Evolutionary conservation across 1,140 invertebrate genomes (phyloP).

Genomic region (Stegodyphus mimosarum): DNA sequence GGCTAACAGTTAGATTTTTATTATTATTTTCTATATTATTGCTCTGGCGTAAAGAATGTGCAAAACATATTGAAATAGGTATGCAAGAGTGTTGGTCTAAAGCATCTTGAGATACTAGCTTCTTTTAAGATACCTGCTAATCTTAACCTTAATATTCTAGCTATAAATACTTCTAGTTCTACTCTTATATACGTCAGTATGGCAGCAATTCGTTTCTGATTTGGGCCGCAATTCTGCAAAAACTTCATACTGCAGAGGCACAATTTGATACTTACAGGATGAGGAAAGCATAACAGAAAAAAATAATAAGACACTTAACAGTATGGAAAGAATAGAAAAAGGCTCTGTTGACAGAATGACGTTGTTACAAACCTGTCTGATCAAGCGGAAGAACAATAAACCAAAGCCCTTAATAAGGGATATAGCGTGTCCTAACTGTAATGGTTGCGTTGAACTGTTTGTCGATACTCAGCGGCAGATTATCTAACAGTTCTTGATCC

Average conservation of each 20-base stretch:
- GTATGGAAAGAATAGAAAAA: neutral
- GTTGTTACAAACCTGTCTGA: neutral
- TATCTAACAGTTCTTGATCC: neutral
- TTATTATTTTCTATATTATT: too few relatives aligned
- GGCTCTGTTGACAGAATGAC: neutral
- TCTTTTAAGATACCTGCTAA: too few relatives aligned
- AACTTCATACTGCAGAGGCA: neutral
- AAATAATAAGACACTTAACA: neutral
- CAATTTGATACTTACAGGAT: neutral
- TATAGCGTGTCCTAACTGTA: neutral
- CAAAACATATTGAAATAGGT: too few relatives aligned
- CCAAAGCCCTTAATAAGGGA: neutral
- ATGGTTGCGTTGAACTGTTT: neutral
- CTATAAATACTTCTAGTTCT: too few relatives aligned
- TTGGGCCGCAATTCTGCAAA: neutral
- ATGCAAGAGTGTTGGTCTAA: too few relatives aligned
- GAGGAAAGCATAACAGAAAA: neutral
- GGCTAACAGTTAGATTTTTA: too few relatives aligned
- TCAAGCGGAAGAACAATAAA: neutral
- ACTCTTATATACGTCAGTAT: neutral
- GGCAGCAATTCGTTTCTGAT: neutral
- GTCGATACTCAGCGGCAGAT: neutral
- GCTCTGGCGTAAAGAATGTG: too few relatives aligned
- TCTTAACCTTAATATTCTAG: too few relatives aligned
- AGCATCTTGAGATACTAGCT: too few relatives aligned